Conservation (phyloP, 2,888 invertebrate species). For the Zygothrica quintamaculata region DNA sequence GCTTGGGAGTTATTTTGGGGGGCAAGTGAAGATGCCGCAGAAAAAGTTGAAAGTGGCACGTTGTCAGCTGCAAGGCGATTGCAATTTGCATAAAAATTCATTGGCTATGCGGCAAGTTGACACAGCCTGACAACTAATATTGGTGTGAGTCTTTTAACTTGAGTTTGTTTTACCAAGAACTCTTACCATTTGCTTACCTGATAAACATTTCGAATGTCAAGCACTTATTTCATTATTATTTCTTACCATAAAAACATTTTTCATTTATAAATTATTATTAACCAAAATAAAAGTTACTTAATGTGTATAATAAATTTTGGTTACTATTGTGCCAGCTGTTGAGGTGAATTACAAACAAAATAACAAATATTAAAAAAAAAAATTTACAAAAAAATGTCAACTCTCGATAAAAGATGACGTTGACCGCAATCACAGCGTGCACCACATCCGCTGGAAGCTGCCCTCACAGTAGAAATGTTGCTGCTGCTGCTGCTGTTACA, state of each 20-base stretch:
- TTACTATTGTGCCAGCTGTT: slow-evolving; percentile 30
- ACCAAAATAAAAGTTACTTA: slow-evolving; percentile 3
- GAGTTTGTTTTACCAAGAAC: slow-evolving; percentile 9
- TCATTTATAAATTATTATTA: slow-evolving; percentile 34
- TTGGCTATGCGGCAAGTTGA: slow-evolving; percentile 73
- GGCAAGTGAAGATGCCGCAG: slow-evolving; percentile 37
- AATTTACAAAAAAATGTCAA: slow-evolving; percentile 28
- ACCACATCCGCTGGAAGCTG: slow-evolving; percentile 52
- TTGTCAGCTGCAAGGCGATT: slow-evolving; percentile 74
- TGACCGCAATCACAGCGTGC: slow-evolving; percentile 68
- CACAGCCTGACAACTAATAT: slow-evolving; percentile 30
- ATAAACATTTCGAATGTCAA: too few species aligned
- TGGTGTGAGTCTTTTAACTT: slow-evolving; percentile 35
- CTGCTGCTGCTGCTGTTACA: slow-evolving; percentile 49
- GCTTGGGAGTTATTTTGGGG: too few species aligned
- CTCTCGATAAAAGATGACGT: slow-evolving; percentile 52
- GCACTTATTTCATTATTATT: too few species aligned
- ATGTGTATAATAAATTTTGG: not conserved
- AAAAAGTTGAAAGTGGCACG: slow-evolving; percentile 69
- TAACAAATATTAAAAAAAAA: too few species aligned
- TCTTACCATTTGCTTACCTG: too few species aligned
- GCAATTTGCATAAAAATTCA: slow-evolving; percentile 83
- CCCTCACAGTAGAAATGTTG: not conserved
- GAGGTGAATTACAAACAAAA: too few species aligned
- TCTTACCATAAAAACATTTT: too few species aligned